phyloP scores from a whole-genome alignment of 2,797 vertebrate genomes.

The Microctenopoma steveboyesi region DNA sequence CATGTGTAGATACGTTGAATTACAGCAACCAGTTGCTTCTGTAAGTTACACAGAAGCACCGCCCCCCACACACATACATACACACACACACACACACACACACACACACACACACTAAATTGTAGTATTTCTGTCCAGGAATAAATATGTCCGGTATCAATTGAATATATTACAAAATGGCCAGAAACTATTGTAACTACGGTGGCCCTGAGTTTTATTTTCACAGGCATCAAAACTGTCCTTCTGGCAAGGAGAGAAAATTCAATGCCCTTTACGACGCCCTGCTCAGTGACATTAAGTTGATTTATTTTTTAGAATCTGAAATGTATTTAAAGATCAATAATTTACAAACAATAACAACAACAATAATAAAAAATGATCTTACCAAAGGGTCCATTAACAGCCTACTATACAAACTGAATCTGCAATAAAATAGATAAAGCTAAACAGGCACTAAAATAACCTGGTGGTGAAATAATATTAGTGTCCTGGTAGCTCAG shows the following conservation, averaged over 20 bases:
- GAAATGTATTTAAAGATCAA: neutral
- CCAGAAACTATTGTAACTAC: neutral
- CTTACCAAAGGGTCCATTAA: too few species aligned
- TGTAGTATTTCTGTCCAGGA: neutral
- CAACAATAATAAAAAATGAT: too few species aligned
- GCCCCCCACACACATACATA: too few species aligned
- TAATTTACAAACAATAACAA: too few species aligned
- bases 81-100: too few species aligned
- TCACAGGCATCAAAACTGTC: neutral
- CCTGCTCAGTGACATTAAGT: neutral
- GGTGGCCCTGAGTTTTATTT: neutral
- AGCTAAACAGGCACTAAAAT: neutral
- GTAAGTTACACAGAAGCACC: neutral
- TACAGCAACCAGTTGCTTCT: constrained; percentile 47
- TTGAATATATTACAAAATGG: neutral
- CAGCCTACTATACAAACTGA: too few species aligned
- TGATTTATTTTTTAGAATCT: neutral
- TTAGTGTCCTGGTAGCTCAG: too few species aligned
- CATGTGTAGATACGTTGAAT: constrained; percentile 59
- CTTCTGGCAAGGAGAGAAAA: neutral
- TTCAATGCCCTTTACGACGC: neutral
- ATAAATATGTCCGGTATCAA: neutral
- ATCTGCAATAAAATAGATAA: too few species aligned
- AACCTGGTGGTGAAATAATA: neutral
- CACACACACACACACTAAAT: too few species aligned